Base-by-base conservation (phyloP, 1,140 invertebrate genomes). In the Triops longicaudatus region DNA sequence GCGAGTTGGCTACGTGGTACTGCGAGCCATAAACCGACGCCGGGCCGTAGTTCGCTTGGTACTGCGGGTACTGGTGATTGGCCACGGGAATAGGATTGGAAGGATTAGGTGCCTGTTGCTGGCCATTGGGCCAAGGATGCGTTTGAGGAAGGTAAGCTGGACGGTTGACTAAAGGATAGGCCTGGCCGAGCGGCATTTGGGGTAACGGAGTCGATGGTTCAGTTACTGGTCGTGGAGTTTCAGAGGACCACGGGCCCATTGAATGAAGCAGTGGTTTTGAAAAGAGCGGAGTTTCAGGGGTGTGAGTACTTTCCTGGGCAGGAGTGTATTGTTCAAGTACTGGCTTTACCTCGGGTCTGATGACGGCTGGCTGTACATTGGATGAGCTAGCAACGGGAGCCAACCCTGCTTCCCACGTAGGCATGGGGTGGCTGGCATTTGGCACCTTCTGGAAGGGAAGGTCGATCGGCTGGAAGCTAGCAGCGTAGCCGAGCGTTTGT, bases 361-460 rank as follows among this genome's bases (percentile, higher is more conserved):
- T 0, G n/a, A 74, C 31, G 14, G 31, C 31, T 11, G 28, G 28
- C 9, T 74, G 31, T 28, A n/a, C 7, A 10, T 74, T 41, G 0
- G 73, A 41, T n/a, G 31, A 73, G 31, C 27, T 73, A 27, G 43
- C 43, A 17, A 73, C 0, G 22, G 73, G 27, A n/a, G n/a, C 22
- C 22, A 22, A 77, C 22, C 63, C 9, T 26, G 11, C 27, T 41
- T 28, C 43, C 26, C 17, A 37, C n/a, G n/a, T 14, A 14, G 71
- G 22, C n/a, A 42, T 72, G 22, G 63, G 50, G 63, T 73, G 22
- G 10, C 31, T 72, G n/a, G 41, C 17, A 14, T 50, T 43, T 7
- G 76, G 76, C 14, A 77, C 50, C 12, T 77, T 77, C 6, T 41
- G 76, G 12, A 77, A 77, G 17, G 76, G 76, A 12, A 77, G 41